Conservation (phyloP, 2,113 vertebrate genomes). For the Hipposideros armiger region DNA sequence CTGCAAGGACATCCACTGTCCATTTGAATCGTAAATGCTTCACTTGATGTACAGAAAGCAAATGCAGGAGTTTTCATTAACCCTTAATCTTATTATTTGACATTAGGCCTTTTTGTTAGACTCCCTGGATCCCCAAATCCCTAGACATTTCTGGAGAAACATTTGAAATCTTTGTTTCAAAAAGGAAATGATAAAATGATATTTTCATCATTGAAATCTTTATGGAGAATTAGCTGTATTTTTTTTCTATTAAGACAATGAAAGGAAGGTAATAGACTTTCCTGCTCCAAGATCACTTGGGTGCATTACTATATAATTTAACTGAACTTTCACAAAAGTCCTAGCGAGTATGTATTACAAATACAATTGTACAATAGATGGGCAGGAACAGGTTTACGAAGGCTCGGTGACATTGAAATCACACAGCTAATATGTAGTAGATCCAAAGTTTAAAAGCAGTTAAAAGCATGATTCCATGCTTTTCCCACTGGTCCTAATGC, state of each 20-base stretch:
- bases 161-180: slow-evolving; percentile 43
- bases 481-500: not conserved
- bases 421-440: not conserved
- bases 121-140: not conserved
- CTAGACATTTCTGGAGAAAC: not conserved
- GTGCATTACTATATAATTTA: slow-evolving; percentile 17
- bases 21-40: slow-evolving; percentile 56
- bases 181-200: not conserved
- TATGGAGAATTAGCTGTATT: not conserved
- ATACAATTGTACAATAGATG: not conserved
- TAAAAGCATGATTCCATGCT: not conserved
- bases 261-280: not conserved
- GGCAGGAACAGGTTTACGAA: not conserved
- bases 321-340: not conserved
- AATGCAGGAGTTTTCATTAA: slow-evolving; percentile 48
- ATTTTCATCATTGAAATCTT: slow-evolving; percentile 39
- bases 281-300: not conserved
- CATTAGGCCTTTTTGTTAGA: not conserved
- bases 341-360: not conserved
- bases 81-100: not conserved
- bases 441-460: slow-evolving; percentile 19
- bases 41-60: not conserved
- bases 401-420: not conserved
- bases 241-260: not conserved
- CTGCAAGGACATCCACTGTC: not conserved